Percentiles rank a stretch among this genome's conserved stretches.
Conservation (phyloP, 23 tunicate genomes). For the Ciona savignyi region DNA sequence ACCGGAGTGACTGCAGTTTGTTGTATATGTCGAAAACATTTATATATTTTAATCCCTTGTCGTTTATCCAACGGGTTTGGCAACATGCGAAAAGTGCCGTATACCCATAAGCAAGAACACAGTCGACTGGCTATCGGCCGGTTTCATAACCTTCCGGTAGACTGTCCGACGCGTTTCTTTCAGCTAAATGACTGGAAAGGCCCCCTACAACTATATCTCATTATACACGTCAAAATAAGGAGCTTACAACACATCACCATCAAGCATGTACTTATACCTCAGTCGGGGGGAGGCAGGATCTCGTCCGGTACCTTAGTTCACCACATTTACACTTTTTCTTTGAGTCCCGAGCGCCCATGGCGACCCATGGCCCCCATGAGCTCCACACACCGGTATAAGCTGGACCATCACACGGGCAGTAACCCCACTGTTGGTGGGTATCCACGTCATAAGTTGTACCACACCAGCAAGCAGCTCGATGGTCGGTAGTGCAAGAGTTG, state of each 20-base stretch:
- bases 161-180: too few species aligned
- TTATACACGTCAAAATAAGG: too few species aligned
- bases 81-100: too few species aligned
- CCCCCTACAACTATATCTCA: too few species aligned
- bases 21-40: too few species aligned
- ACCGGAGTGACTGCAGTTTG: too few species aligned
- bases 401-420: constrained; percentile 61
- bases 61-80: too few species aligned
- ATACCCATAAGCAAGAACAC: too few species aligned
- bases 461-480: constrained; percentile 62
- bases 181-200: too few species aligned
- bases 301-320: constrained; percentile 22
- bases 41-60: too few species aligned
- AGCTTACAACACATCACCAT: background rate
- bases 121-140: too few species aligned
- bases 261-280: background rate
- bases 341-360: background rate
- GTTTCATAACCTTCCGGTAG: too few species aligned
- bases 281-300: constrained; percentile 21
- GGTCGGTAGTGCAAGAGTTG: constrained; percentile 36
- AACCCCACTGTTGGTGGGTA: constrained; percentile 35
- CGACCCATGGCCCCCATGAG: constrained; percentile 39
- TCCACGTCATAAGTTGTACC: constrained; percentile 53
- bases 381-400: constrained; percentile 41
- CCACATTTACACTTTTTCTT: constrained; percentile 39